Evolutionary conservation across 2,888 invertebrate species (phyloP), one percentile per base, ranked within the genome.

Genomic region (Heliconius charithonia): DNA sequence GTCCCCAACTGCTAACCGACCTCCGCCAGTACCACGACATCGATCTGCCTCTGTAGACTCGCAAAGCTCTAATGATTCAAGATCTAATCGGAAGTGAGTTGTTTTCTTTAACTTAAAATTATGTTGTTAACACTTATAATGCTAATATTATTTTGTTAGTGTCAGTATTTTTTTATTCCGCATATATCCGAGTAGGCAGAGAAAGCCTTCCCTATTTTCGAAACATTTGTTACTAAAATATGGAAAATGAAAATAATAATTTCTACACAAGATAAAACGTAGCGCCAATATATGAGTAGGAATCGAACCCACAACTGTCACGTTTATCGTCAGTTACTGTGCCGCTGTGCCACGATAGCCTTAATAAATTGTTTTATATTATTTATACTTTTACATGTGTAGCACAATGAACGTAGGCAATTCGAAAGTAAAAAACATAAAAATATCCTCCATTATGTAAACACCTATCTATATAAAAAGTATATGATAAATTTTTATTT

Each of bases 21-120:
- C 97, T 69, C 97, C 97, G 45, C 97, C 97, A 7, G 87, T 91
- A 3, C 93, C 93, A 37, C 94, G 97, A 79, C 96, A 96, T 86
- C 94, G 97, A 85, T 97, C 98, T 78, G 98, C 98, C 84, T 97
- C 97, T 2, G 97, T 98, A 45, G 98, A 98, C 92, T 98, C 98
- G 86, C 98, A 98, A 92, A 98, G 98, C 90, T 98, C 98, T 45
- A 97, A 97, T 84, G 98, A 98, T 89, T 97, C 97, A 12, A 95
- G 97, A 82, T 96, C 97, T 22, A 97, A 97, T 89, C 96, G 97
- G 91, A 97, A 97, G 97, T 97, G 89, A 89, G 91, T 59, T 16
- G 16, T 37, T 27, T 51, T 25, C 29, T 13, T 10, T 22, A 12
- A 22, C 4, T 19, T 69, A n/a, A 13, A 4, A 2, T 25, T 12